Evolutionary conservation across 2,113 vertebrate species (phyloP).

Genomic region (Prochilodus magdalenae): DNA sequence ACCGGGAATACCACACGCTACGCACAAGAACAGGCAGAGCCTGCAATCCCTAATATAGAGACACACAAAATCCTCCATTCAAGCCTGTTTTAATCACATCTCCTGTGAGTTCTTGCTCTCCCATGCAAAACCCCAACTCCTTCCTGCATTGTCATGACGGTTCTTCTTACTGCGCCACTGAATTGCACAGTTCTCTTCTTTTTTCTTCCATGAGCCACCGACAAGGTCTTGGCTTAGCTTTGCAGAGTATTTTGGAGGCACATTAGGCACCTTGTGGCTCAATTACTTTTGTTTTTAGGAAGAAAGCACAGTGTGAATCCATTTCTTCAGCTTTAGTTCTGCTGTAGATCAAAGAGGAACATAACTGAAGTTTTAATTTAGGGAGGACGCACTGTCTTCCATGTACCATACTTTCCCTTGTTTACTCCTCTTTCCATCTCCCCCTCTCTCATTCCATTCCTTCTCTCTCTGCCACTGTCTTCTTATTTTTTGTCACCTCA

Average conservation of each 20-base stretch:
- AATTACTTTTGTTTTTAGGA: constrained; percentile 24
- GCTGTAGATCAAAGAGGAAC: constrained; percentile 15
- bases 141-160: neutral
- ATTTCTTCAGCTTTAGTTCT: constrained; percentile 33
- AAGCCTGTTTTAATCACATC: neutral
- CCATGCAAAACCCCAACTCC: neutral
- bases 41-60: constrained; percentile 4
- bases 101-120: neutral
- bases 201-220: neutral
- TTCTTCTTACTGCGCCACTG: neutral
- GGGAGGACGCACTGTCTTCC: neutral
- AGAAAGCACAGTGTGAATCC: constrained; percentile 5
- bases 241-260: constrained; percentile 28
- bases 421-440: neutral
- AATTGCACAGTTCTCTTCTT: neutral
- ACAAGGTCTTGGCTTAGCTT: constrained; percentile 17
- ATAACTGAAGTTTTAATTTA: constrained; percentile 24
- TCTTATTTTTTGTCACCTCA: neutral
- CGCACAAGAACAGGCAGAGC: constrained; percentile 6
- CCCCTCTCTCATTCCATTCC: neutral
- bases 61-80: neutral
- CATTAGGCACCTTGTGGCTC: constrained; percentile 34
- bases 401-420: neutral
- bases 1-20: constrained; percentile 32
- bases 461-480: neutral